Base-by-base conservation (phyloP, 2,797 vertebrate genomes). In the Phoeniculus purpureus region DNA sequence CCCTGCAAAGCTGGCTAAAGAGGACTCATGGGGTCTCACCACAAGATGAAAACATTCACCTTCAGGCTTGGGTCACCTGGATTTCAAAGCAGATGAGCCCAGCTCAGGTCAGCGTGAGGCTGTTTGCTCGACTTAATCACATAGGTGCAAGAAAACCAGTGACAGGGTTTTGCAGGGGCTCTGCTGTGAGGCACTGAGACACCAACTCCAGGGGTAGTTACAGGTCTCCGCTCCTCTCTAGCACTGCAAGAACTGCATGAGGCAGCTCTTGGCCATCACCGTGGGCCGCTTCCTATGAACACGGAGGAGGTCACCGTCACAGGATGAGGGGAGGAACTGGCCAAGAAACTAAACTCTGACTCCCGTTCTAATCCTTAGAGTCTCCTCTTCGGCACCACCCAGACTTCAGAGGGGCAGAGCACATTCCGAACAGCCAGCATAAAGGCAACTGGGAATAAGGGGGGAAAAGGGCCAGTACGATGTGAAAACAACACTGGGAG, bases 1-100 rank as follows among this genome's bases (percentile, higher is more conserved):
- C 85, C 60, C 80, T n/a, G 85, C 74, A 83, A 91, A 89, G 82
- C 64, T 43, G 65, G 79, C 86, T 89, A 59, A 86, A 40, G 72
- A 78, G 85, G 89, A 61, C 89, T 88, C 85, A 56, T 3, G 19
- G 62, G 66, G 71, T 81, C 92, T 88, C 52, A 51, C 67, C 27
- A 25, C 55, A 20, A 71, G 85, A 66, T 82, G 55, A 58, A 75
- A 75, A 89, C 65, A 62, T 68, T 79, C 85, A 71, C 85, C 89
- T 85, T 31, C 82, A 78, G 75, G 73, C 82, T 40, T 66, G 56
- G 86, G 78, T 72, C 86, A 83, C 82, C 65, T 62, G 74, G 74
- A 76, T 67, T 71, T 76, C 68, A 37, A 37, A 56, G 78, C 37
- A 75, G 81, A 79, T 74, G 74, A 83, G 86, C 70, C 60, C 14